Evolutionary conservation across 2,888 invertebrate species (phyloP), one percentile per base, ranked within the genome.

Genomic region (Argynnis bischoffii): DNA sequence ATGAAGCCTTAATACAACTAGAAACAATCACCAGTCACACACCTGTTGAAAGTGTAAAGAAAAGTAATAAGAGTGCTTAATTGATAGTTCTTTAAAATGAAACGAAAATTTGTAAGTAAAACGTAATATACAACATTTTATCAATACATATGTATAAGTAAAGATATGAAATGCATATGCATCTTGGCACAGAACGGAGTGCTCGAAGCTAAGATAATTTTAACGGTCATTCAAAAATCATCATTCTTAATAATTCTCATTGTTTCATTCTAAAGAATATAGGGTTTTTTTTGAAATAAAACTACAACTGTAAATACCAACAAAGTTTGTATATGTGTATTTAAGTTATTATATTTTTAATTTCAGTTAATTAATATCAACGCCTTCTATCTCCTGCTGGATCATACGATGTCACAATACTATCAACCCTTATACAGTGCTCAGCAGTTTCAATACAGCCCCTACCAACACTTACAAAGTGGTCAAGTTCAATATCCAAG

Each of bases 361-460:
- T 73, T 75, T 72, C 69, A 76, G 75, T 57, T 75, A 8, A 26
- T 65, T 6, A 73, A 47, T 13, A 56, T 73, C 21, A 46, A 67
- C 26, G 57, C 66, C 53, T 66, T 66, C 16, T 70, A 16, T 18
- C 26, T 69, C 18, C 16, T 71, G 6, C 56, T 68, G 51, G 56
- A 69, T 47, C 66, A 53, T 50, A 55, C 63, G 31, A 55, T 60
- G 41, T 60, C 61, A 14, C 72, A 70, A 60, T 70, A 63, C 59
- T 69, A 71, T 41, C 64, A 48, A 26, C 15, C 51, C 26, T 26
- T 55, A 31, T 66, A 59, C 53, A 46, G 11, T 69, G 21, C 65
- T 13, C 54, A 61, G 63, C 63, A 67, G 46, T 46, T 35, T 15
- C 68, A 68, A 47, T 67, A 71, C 13, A 63, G 65, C 67, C 56